These are phyloP conservation scores for Archivesica marissinica DNA, from an alignment of 1,140 invertebrate species.

Conservation along the genomic window DNA sequence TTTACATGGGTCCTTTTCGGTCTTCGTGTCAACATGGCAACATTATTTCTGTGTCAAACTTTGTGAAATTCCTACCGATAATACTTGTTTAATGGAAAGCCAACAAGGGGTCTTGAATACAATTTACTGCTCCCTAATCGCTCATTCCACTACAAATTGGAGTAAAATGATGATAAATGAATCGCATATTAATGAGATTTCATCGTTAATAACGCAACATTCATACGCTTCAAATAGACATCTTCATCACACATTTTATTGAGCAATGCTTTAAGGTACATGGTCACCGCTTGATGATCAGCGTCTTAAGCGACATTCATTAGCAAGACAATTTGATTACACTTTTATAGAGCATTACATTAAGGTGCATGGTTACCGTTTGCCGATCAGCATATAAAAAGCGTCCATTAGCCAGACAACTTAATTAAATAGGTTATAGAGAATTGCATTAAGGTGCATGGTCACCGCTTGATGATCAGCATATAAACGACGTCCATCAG, in stretches of 20 bases:
- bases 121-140: conserved; percentile 32
- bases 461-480: no score
- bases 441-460: neutral
- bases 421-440: conserved; percentile 6
- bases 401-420: neutral
- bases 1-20: no score
- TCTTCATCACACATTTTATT: conserved; percentile 1
- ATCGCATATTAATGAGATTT: conserved; percentile 27
- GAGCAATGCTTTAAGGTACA: neutral
- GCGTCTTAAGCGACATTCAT: no score
- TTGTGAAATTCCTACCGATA: neutral
- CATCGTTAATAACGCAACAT: conserved; percentile 17
- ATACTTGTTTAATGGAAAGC: neutral
- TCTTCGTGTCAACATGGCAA: no score
- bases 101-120: conserved; percentile 2
- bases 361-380: no score
- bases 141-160: conserved; percentile 46
- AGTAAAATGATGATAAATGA: conserved; percentile 33
- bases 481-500: no score
- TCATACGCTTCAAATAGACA: neutral
- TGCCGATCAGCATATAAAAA: no score
- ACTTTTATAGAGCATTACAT: no score
- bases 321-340: no score
- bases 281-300: neutral
- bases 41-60: no score